Conservation (phyloP, 1,140 invertebrate species). For the Seison nebaliae region DNA sequence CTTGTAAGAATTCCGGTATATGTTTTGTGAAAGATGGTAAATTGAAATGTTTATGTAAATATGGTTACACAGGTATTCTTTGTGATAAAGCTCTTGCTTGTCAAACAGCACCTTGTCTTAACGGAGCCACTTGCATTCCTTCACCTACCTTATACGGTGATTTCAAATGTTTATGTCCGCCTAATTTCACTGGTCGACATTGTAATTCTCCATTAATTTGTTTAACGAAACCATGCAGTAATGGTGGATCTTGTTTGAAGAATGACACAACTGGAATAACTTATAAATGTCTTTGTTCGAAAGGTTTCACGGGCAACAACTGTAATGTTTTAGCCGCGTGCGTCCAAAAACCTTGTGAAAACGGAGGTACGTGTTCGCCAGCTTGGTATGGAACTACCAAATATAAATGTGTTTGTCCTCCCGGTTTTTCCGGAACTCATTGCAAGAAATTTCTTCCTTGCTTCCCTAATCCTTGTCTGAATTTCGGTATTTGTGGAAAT, state of each 20-base stretch:
- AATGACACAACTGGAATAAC: conserved; percentile 32
- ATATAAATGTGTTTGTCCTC: conserved; percentile 12
- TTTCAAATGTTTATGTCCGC: conserved; percentile 3
- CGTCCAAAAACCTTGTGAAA: conserved; percentile 65
- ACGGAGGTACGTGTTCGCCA: conserved; percentile 53
- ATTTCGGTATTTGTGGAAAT: conserved; percentile 46
- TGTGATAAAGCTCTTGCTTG: conserved; percentile 24
- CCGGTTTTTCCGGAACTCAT: conserved; percentile 21
- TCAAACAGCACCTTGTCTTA: too few species aligned
- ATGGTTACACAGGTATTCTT: conserved; percentile 31
- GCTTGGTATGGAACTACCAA: conserved; percentile 10
- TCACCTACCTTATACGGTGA: too few species aligned
- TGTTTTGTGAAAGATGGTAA: conserved; percentile 14
- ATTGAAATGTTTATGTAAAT: conserved; percentile 18
- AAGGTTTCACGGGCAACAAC: conserved; percentile 17
- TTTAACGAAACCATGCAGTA: conserved; percentile 7
- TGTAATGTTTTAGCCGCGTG: conserved; percentile 50
- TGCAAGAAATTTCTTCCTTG: conserved; percentile 13
- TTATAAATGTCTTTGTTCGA: conserved; percentile 35
- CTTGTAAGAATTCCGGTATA: conserved; percentile 3
- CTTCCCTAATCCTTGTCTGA: conserved; percentile 37
- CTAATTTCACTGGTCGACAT: conserved; percentile 4
- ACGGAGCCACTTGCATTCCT: conserved; percentile 7
- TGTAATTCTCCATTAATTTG: conserved; percentile 35
- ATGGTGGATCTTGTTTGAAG: conserved; percentile 5